Evolutionary conservation across 2,888 invertebrate genomes (phyloP), one percentile per base, ranked within the genome.

Genomic region (Nowickia ferox): DNA sequence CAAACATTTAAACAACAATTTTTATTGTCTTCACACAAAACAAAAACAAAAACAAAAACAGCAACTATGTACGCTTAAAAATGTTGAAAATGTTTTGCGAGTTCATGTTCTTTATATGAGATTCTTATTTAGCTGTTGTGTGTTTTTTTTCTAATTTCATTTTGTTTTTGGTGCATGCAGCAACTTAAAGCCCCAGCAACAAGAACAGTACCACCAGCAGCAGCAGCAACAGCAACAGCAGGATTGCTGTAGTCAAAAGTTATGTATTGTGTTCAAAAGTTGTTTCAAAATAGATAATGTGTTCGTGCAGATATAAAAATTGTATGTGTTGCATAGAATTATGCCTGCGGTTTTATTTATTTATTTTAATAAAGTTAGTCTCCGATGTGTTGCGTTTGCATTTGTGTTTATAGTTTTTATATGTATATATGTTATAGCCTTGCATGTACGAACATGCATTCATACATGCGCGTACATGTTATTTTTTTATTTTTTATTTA

Each of bases 341-440:
- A 86, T 86, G 86, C 86, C 83, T 86, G 86, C 76, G 83, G 86
- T 83, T 86, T 86, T 86, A 83, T 86, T 86, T 83, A 83, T 86
- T 86, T 79, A 72, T 86, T 86, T 83, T 77, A 86, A 86, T 83
- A 86, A 83, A 86, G 83, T 86, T 83, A 63, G 79, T 76, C 76
- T 80, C 76, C 68, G 76, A 83, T 83, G 79, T 79, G 72, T 68
- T 85, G 77, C 68, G 46, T 81, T 48, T 77, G 59, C 74, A 68
- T 80, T 59, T 40, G 71, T 51, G 59, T 74, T 66, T 80, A 42
- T 57, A 65, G n/a, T 61, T 63, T 51, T 13, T 66, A 46, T 57
- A 30, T n/a, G 51, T 51, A 22, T 10, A 13, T 63, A 68, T 74
- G 22, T 81, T 74, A 42, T 77, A 66, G 19, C 38, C 65, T 65